Evolutionary conservation across 2,113 vertebrate species (phyloP).

Genomic region (Eubucco bourcierii): DNA sequence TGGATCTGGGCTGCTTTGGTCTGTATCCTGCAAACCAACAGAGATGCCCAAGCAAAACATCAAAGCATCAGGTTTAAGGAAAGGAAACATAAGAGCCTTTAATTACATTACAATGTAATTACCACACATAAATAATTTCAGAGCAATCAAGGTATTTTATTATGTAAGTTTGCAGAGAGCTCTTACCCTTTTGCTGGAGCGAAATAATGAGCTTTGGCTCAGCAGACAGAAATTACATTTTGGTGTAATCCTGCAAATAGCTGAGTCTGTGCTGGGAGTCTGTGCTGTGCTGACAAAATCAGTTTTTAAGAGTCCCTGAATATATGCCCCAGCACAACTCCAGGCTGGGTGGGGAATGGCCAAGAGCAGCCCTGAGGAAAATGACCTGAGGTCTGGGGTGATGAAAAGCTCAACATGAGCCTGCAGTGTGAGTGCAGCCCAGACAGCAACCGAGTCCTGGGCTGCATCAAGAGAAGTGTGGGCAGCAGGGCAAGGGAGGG

Average conservation of each 20-base stretch:
- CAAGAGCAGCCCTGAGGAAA: too few species aligned
- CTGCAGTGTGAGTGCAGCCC: too few species aligned
- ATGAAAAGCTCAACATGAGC: too few species aligned
- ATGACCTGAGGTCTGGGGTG: too few species aligned
- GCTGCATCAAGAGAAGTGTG: too few species aligned
- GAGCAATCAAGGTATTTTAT: background rate
- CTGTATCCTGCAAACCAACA: background rate
- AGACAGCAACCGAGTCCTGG: too few species aligned
- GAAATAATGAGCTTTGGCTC: background rate
- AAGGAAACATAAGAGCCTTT: constrained; percentile 5
- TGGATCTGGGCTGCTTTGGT: background rate
- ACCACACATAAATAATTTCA: background rate
- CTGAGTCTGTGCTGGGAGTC: background rate
- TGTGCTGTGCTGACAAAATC: background rate
- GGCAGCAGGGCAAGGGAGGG: too few species aligned
- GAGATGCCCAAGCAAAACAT: background rate
- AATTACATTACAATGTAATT: constrained; percentile 48
- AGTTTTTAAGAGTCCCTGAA: background rate
- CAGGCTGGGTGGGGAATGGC: too few species aligned
- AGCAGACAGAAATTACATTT: background rate
- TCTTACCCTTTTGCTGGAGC: background rate
- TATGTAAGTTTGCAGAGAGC: background rate
- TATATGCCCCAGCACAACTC: background rate
- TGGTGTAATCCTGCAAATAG: background rate
- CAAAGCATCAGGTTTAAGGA: constrained; percentile 34